Conservation (phyloP, 2,888 invertebrate genomes). For the Drosophila planitibia region DNA sequence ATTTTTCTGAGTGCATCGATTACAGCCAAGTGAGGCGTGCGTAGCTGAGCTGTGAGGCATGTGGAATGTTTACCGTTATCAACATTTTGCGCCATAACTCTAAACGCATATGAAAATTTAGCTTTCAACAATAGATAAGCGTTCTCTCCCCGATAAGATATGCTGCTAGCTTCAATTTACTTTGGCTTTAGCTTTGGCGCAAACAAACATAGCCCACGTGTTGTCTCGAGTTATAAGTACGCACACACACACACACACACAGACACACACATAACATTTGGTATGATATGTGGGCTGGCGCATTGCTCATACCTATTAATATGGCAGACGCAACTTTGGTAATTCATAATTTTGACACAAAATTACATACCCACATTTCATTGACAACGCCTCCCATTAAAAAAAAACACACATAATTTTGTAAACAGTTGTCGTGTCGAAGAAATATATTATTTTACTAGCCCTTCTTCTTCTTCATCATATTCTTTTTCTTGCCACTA, state of each 20-base stretch:
- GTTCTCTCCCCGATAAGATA: slow-evolving; percentile 49
- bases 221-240: neutral
- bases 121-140: slow-evolving; percentile 66
- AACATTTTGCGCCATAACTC: slow-evolving; percentile 67
- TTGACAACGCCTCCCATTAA: slow-evolving; percentile 27
- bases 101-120: slow-evolving; percentile 60
- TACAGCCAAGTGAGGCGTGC: neutral
- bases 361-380: slow-evolving; percentile 40
- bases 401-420: neutral
- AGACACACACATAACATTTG: slow-evolving; percentile 2
- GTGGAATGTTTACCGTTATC: slow-evolving; percentile 55
- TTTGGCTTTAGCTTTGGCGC: slow-evolving; percentile 9
- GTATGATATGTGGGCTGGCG: slow-evolving; percentile 20
- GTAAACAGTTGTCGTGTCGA: slow-evolving; percentile 4
- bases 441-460: neutral
- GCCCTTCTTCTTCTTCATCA: neutral
- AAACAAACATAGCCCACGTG: slow-evolving; percentile 40
- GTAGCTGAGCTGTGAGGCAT: neutral
- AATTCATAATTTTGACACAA: slow-evolving; percentile 63
- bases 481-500: neutral
- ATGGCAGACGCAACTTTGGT: slow-evolving; percentile 44
- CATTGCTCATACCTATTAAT: slow-evolving; percentile 59
- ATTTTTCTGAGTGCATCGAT: neutral
- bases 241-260: neutral
- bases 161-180: slow-evolving; percentile 28